Conservation (phyloP, 2,888 invertebrate species). For the Petrolisthes manimaculis region DNA sequence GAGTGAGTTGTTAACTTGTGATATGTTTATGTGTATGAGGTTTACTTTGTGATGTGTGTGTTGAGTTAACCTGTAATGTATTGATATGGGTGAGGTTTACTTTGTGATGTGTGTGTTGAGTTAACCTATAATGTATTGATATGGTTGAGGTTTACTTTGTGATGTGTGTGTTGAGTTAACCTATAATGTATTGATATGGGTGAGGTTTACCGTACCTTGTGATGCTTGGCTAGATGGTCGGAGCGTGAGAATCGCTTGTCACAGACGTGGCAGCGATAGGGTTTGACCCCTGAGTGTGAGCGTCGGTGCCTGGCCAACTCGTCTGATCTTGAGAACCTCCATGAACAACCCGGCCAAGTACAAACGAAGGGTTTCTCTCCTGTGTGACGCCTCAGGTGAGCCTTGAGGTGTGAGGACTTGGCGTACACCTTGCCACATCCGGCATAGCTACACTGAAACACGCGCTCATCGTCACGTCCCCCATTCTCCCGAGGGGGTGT, state of each 20-base stretch:
- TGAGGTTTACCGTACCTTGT: conserved; percentile 72
- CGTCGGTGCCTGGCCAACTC: conserved; percentile 92
- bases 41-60: background rate
- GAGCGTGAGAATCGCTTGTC: conserved; percentile 91
- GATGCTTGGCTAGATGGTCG: conserved; percentile 93
- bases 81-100: background rate
- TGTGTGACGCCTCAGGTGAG: conserved; percentile 86
- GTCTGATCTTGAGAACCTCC: conserved; percentile 95
- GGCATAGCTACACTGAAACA: conserved; percentile 79
- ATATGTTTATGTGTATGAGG: background rate
- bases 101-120: background rate
- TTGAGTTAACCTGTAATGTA: background rate
- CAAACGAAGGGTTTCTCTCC: conserved; percentile 77
- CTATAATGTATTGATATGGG: background rate
- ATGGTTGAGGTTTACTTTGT: background rate
- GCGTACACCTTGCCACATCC: conserved; percentile 86
- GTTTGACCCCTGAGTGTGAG: conserved; percentile 95
- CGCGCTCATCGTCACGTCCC: conserved; percentile 70
- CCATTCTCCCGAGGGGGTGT: conserved; percentile 19
- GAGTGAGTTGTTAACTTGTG: background rate
- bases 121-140: background rate
- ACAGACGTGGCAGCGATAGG: conserved; percentile 90
- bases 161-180: background rate
- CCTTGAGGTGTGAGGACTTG: conserved; percentile 90
- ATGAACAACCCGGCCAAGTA: conserved; percentile 81